phyloP scores from a whole-genome alignment of 2,797 vertebrate species.

The Ctenosaura bakeri region DNA sequence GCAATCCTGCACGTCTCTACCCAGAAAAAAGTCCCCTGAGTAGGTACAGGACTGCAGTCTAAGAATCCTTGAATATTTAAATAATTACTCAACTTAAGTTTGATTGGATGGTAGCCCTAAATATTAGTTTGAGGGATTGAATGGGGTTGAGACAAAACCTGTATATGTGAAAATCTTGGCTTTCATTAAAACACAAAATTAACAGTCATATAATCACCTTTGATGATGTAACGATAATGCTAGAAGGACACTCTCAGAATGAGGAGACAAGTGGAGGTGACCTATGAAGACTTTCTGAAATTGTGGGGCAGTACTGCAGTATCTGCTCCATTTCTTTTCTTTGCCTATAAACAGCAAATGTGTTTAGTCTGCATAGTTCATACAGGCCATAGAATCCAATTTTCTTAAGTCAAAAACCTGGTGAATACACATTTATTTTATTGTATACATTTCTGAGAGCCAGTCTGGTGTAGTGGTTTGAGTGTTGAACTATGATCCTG shows the following conservation, averaged over 20 bases:
- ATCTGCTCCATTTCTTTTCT: neutral
- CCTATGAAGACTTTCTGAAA: neutral
- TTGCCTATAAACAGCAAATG: slow-evolving; percentile 1
- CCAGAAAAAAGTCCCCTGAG: too few relatives aligned
- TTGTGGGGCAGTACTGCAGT: neutral
- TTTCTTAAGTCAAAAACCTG: neutral
- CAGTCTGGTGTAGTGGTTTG: too few relatives aligned
- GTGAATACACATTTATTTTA: neutral
- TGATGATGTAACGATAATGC: neutral
- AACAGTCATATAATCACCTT: neutral
- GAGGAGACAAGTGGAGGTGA: neutral
- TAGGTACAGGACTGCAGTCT: too few relatives aligned
- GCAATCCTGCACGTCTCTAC: neutral
- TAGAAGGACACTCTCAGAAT: neutral
- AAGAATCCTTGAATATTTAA: too few relatives aligned
- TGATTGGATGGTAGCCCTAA: too few relatives aligned
- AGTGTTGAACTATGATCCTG: too few relatives aligned
- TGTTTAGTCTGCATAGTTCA: neutral
- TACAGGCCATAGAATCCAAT: neutral
- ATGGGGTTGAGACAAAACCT: neutral
- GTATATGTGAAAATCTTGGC: neutral
- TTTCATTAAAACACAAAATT: neutral
- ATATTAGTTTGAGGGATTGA: neutral
- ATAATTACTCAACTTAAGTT: too few relatives aligned
- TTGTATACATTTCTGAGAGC: neutral